phyloP scores from a whole-genome alignment of 2,888 invertebrate species.

The Acanthosepion lycidas region DNA sequence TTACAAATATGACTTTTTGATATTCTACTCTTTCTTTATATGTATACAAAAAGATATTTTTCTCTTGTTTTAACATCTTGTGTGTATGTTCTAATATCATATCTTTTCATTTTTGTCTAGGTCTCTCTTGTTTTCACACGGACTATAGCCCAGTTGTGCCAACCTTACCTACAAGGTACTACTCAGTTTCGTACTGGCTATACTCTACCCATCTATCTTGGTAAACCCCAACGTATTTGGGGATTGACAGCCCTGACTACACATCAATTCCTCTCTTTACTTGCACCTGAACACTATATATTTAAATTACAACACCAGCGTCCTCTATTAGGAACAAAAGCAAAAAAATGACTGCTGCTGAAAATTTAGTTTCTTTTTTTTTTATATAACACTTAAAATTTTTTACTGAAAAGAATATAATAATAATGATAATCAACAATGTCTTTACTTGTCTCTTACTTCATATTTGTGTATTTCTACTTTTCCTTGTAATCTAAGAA shows the following conservation, averaged over 20 bases:
- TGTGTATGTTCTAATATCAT: no score
- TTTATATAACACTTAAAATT: background rate
- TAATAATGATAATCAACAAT: no score
- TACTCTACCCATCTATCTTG: slow-evolving; percentile 67
- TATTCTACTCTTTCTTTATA: no score
- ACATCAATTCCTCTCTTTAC: slow-evolving; percentile 67
- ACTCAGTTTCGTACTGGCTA: slow-evolving; percentile 67
- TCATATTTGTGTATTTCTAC: no score
- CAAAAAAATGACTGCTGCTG: background rate
- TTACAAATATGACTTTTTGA: background rate
- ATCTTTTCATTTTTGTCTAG: slow-evolving; percentile 54
- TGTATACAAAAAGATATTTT: no score
- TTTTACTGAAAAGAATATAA: background rate
- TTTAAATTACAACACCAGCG: slow-evolving; percentile 59
- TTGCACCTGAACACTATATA: slow-evolving; percentile 67
- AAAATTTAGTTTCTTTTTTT: background rate
- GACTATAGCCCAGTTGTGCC: slow-evolving; percentile 62
- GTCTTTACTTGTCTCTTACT: background rate
- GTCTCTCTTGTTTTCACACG: slow-evolving; percentile 76
- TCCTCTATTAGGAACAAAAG: background rate
- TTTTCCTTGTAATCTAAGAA: no score
- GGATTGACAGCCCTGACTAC: slow-evolving; percentile 74
- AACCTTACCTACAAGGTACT: slow-evolving; percentile 56
- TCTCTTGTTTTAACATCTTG: no score
- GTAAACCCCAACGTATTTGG: slow-evolving; percentile 71